Evolutionary conservation across 2,113 vertebrate species (phyloP).

Genomic region (Zapus hudsonius): DNA sequence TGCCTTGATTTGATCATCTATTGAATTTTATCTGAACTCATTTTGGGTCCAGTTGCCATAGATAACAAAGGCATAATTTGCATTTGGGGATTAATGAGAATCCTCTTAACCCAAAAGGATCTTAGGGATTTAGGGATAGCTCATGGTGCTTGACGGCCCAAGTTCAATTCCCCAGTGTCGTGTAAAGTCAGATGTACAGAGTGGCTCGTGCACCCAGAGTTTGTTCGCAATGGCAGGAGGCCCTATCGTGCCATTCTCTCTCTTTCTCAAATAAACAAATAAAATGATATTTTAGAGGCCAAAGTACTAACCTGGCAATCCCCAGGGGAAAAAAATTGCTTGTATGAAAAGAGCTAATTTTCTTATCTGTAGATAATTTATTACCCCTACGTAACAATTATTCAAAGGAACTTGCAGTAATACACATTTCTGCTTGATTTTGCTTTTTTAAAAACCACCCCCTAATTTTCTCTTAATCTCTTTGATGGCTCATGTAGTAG

Average conservation of each 20-base stretch:
- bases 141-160: too few relatives aligned
- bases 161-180: too few relatives aligned
- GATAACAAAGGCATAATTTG: background rate
- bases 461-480: conserved; percentile 7
- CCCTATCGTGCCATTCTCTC: too few relatives aligned
- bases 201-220: too few relatives aligned
- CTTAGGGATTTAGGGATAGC: too few relatives aligned
- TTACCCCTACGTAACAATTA: background rate
- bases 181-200: too few relatives aligned
- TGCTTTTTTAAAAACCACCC: conserved; percentile 12
- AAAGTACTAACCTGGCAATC: background rate
- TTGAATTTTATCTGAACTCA: background rate
- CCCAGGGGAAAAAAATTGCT: background rate
- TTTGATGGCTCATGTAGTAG: background rate
- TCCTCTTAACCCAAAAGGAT: background rate
- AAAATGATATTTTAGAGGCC: background rate
- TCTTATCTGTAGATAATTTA: background rate
- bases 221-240: too few relatives aligned
- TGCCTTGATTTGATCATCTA: background rate
- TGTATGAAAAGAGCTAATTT: background rate
- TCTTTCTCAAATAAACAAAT: too few relatives aligned
- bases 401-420: background rate
- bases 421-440: conserved; percentile 38
- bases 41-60: background rate
- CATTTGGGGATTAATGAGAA: background rate